Percentiles rank a stretch among this genome's conserved stretches.
Conservation (phyloP, 2,113 vertebrate genomes). For the Mesembrinibis cayennensis region DNA sequence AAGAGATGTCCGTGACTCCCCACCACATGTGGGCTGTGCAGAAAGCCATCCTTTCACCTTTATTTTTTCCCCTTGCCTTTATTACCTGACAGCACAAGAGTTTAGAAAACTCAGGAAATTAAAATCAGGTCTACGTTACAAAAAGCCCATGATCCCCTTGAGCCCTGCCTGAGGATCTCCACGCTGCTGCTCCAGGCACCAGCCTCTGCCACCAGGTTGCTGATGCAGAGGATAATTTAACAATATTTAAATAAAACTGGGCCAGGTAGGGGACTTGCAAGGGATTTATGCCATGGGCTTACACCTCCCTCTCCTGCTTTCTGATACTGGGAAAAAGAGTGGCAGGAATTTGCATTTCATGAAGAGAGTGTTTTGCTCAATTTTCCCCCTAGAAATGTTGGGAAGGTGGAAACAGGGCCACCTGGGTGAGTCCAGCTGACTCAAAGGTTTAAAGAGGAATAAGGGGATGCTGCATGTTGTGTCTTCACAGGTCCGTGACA, state of each 20-base stretch:
- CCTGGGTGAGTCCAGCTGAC: background rate
- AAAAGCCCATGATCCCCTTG: accelerated
- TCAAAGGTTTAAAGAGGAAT: background rate
- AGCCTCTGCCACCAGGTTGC: background rate
- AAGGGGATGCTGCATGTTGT: background rate
- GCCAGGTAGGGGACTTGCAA: background rate
- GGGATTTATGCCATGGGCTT: background rate
- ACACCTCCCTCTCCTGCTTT: background rate
- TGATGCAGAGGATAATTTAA: background rate
- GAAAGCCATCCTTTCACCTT: background rate
- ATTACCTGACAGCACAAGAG: background rate
- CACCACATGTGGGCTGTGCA: background rate
- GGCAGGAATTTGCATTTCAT: background rate
- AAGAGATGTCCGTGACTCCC: background rate
- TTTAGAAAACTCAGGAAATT: background rate
- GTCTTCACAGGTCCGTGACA: background rate
- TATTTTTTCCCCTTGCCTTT: background rate
- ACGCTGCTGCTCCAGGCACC: background rate
- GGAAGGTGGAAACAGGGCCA: background rate
- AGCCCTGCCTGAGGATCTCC: background rate
- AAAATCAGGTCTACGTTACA: background rate
- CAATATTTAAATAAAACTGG: background rate
- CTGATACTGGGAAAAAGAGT: background rate
- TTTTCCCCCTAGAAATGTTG: background rate
- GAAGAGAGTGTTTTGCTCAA: background rate